Conservation (phyloP, 1,140 invertebrate genomes). For the Brachionus calyciflorus region DNA sequence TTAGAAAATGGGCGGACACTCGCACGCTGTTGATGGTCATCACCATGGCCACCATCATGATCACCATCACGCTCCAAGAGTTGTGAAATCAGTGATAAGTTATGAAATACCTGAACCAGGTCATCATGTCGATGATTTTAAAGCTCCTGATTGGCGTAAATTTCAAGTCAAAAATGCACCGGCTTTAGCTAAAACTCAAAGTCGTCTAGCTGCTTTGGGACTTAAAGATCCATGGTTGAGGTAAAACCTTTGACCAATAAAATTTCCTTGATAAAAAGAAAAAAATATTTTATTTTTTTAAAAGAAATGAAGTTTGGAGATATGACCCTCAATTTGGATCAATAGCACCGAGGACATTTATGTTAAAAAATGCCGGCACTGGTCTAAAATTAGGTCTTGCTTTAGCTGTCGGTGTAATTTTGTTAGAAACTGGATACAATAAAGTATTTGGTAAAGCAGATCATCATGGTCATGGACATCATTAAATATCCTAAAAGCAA, state of each 20-base stretch:
- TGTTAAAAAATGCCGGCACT: slow-evolving; percentile 38
- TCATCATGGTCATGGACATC: slow-evolving; percentile 45
- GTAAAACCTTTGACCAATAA: neutral
- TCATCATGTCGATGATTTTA: slow-evolving; percentile 44
- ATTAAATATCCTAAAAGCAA: neutral
- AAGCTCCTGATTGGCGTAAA: slow-evolving; percentile 68
- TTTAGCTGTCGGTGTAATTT: slow-evolving; percentile 26
- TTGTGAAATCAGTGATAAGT: slow-evolving; percentile 15
- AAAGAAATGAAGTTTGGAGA: slow-evolving; percentile 76
- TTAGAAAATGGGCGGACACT: slow-evolving; percentile 30
- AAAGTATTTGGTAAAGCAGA: slow-evolving; percentile 32
- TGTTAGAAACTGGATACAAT: slow-evolving; percentile 26
- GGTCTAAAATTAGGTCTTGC: slow-evolving; percentile 30
- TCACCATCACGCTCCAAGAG: slow-evolving; percentile 41
- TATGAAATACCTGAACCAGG: slow-evolving; percentile 43
- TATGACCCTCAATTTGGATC: slow-evolving; percentile 58
- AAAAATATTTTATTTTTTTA: neutral
- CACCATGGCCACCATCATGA: neutral
- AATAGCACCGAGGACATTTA: neutral
- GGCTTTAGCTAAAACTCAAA: slow-evolving; percentile 66
- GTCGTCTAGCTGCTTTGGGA: slow-evolving; percentile 68
- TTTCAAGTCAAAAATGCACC: slow-evolving; percentile 72
- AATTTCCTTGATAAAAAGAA: neutral
- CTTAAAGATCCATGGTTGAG: slow-evolving; percentile 76
- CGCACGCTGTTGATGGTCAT: neutral